A percentile compares a stretch with the other conserved stretches of the same genome.
Conservation (phyloP, 2,888 invertebrate genomes). For the Campopleginae sp. region DNA sequence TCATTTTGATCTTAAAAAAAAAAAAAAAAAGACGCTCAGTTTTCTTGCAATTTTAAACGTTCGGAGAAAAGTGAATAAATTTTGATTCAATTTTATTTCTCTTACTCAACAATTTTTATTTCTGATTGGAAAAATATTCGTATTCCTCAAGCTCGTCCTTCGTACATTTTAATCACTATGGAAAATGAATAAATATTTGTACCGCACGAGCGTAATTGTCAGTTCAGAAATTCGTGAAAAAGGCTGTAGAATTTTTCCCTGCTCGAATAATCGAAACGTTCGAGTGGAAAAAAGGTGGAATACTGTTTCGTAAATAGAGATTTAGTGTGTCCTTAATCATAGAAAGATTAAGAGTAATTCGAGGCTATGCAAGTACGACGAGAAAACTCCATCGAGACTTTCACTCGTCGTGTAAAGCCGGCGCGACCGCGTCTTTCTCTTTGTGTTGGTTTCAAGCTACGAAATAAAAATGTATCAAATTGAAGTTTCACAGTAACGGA, state of each 20-base stretch:
- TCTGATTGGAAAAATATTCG: neutral
- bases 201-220: neutral
- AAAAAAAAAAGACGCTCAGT: neutral
- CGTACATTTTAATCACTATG: neutral
- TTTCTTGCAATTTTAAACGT: too few relatives aligned
- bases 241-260: neutral
- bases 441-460: neutral
- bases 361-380: slow-evolving; percentile 19
- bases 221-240: neutral
- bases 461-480: slow-evolving; percentile 12
- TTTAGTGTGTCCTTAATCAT: slow-evolving; percentile 25
- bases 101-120: neutral
- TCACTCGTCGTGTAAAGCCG: slow-evolving; percentile 37
- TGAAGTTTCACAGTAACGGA: slow-evolving; percentile 22
- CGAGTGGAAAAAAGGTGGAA: neutral
- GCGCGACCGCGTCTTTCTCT: slow-evolving; percentile 1
- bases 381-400: slow-evolving; percentile 37
- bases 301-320: neutral
- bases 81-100: neutral
- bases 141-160: neutral
- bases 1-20: neutral
- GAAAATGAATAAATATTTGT: neutral
- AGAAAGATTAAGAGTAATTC: slow-evolving; percentile 32
- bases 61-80: neutral
- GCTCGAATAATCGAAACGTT: neutral